These are phyloP conservation scores for Spialia ferax DNA, from an alignment of 2,888 invertebrate species.

Conservation along the genomic window DNA sequence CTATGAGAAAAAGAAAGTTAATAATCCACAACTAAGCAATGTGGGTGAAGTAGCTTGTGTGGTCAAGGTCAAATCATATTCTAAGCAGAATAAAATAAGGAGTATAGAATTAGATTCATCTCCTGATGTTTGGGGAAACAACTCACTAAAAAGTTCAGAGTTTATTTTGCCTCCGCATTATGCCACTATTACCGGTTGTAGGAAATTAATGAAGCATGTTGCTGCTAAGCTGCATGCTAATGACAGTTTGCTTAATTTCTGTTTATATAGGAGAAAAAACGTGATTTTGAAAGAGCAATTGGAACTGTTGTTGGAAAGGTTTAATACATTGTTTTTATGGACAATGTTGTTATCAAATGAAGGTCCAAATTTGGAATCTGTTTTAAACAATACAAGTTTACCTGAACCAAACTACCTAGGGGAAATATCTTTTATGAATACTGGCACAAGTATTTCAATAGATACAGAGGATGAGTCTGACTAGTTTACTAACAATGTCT, in stretches of 20 bases:
- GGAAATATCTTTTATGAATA: not conserved
- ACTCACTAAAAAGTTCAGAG: conserved; percentile 44
- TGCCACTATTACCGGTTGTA: conserved; percentile 68
- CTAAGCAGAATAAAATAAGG: conserved; percentile 54
- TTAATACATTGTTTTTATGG: conserved; percentile 67
- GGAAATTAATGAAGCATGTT: conserved; percentile 59
- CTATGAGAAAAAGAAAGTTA: conserved; percentile 48
- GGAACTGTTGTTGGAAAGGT: conserved; percentile 59
- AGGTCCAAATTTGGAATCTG: conserved; percentile 41
- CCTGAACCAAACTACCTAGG: not conserved
- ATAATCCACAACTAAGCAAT: conserved; percentile 53
- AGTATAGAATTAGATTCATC: conserved; percentile 44
- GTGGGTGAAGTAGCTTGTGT: conserved; percentile 46
- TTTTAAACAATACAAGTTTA: not conserved
- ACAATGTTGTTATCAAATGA: conserved; percentile 70
- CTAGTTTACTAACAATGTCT: too few species aligned
- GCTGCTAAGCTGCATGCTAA: conserved; percentile 43
- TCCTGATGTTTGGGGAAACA: conserved; percentile 68
- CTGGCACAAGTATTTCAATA: not conserved
- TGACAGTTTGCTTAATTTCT: conserved; percentile 47
- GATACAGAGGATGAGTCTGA: not conserved
- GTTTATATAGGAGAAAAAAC: conserved; percentile 55
- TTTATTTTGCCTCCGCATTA: conserved; percentile 72
- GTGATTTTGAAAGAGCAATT: conserved; percentile 55
- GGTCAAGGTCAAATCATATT: conserved; percentile 66